Evolutionary conservation across 2,888 invertebrate genomes (phyloP), one percentile per base, ranked within the genome.

Genomic region (Drosophila cyrtoloma): DNA sequence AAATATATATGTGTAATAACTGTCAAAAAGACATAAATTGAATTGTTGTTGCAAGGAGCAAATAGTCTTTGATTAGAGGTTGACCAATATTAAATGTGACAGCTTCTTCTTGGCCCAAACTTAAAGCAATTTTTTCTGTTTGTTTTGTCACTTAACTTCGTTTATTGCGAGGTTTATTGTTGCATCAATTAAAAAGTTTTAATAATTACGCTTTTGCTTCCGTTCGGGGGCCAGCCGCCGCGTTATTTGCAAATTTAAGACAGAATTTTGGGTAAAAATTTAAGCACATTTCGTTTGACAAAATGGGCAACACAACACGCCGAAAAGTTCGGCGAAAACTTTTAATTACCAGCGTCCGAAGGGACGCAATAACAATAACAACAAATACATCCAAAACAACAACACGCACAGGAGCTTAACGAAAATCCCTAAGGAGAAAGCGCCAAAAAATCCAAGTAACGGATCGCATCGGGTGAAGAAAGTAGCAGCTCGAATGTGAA

Each of bases 141-240:
- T 53, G 39, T 55, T 60, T 56, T 60, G 61, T 72, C 62, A 56
- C 66, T 77, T 72, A 84, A 89, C 79, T 90, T 85, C 55, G 76
- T 88, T 91, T 85, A 75, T 90, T 86, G 79, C 73, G 64, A 72
- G 74, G 77, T 86, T 91, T 91, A 88, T 91, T 87, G 90, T 77
- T 86, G 65, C 69, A 75, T 76, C 90, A 91, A 82, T 85, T 90
- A 86, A 88, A 90, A 82, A 86, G 90, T 86, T 86, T 77, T 19
- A 10, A 53, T 76, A 88, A 85, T 87, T 82, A 77, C 82, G 77
- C 50, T 35, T 67, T 52, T 30, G 12, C 22, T 55, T 63, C 57
- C 57, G 59, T 50, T 71, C 55, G 53, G 58, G 30, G 51, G 28
- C 37, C 28, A 33, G 26, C 3, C 26, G n/a, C 0, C 28, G 14